Conservation (phyloP, 2,888 invertebrate species). For the Acanthosepion pharaonis region DNA sequence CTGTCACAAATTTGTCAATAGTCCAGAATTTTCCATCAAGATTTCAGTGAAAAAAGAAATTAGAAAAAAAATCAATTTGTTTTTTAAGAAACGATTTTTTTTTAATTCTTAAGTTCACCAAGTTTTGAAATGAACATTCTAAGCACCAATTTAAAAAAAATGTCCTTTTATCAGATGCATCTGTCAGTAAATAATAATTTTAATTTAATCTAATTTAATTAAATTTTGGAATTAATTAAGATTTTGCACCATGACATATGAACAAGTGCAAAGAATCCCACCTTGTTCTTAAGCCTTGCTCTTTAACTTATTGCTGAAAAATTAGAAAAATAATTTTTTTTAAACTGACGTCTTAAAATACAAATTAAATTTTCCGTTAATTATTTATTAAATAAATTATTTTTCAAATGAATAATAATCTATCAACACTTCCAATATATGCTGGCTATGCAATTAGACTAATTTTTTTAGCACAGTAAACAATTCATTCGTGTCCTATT, state of each 20-base stretch:
- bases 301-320: not conserved
- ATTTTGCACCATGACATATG: not conserved
- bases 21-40: not conserved
- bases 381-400: not conserved
- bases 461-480: not conserved
- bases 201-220: not conserved
- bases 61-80: not conserved
- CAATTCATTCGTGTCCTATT: not conserved
- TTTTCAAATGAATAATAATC: not conserved
- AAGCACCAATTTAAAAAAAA: not conserved
- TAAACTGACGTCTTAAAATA: not conserved
- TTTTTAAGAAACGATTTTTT: not conserved
- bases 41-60: not conserved
- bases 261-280: not conserved
- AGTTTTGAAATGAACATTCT: not conserved
- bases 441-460: not conserved
- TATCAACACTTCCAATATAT: not conserved
- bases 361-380: not conserved
- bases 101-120: not conserved
- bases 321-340: not conserved
- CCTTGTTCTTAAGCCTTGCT: not conserved
- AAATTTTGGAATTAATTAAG: not conserved
- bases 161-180: not conserved
- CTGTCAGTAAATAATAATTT: not conserved
- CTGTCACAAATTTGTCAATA: not conserved